Evolutionary conservation across 2,888 invertebrate genomes (phyloP), one percentile per base, ranked within the genome.

Genomic region (Oligia strigilis): DNA sequence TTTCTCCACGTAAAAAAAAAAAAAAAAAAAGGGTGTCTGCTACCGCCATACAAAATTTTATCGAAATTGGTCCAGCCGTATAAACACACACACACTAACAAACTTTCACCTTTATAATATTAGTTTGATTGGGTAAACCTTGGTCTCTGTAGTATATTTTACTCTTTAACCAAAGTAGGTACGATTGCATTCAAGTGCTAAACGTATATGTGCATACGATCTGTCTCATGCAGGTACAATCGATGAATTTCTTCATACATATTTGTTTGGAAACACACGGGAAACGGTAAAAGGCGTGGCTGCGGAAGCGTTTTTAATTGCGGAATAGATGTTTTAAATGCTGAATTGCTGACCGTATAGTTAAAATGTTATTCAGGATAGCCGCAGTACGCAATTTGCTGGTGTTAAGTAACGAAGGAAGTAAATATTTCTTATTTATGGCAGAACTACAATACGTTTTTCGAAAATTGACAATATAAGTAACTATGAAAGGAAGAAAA

Each of bases 151-250:
- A 19, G 14, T n/a, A 36, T 46, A 46, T 40, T 49, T 49, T 84
- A 73, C 52, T 80, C 72, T 40, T 8, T 70, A n/a, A n/a, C 40
- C 52, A 19, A 36, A 72, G 46, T 29, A 29, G 29, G 29, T 46
- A 77, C 70, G 36, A 36, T 70, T 67, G 72, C 70, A 77, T 14
- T 85, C 69, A 74, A 87, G 82, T 80, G 82, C 77, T 88, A 82
- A 87, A 79, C 72, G 76, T 74, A 72, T 75, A 80, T 78, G 69
- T 80, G 84, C 58, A 77, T 87, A 80, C 80, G 65, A 87, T 75
- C 58, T 60, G 71, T 76, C 60, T 77, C 40, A 60, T 75, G 43
- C 23, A 52, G 19, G 40, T 72, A 72, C 49, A 13, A 55, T 75
- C 76, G 69, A 80, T 85, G 65, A 60, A 70, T 74, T 78, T 86